Base-by-base conservation (phyloP, 2,888 invertebrate genomes). In the Iselma pallidipennis region DNA sequence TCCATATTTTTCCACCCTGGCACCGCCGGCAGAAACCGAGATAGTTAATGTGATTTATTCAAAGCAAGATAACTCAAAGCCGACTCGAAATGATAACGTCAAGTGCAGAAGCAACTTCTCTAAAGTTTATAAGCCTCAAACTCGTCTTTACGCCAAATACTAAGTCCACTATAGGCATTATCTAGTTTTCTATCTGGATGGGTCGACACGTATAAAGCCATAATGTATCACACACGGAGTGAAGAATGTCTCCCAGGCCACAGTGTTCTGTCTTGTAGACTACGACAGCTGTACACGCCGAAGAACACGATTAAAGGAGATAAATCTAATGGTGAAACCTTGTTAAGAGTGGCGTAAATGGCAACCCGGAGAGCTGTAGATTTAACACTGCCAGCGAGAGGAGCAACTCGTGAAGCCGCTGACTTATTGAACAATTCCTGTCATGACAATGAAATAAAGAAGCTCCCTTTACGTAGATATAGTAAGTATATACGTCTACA, bases 301-400 rank as follows among this genome's bases (percentile, higher is more conserved):
- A 75, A 72, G 79, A 80, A 80, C 81, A 81, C 79, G 81, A 81
- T 80, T 78, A 77, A 77, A 71, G 72, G 71, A 80, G 81, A 81
- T 81, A 81, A 81, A 81, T 81, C 81, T 81, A 81, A 81, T 81
- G 81, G 80, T 76, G 78, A 78, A 80, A 80, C 78, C 76, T 78
- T 81, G 81, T 80, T 80, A 78, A 80, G 74, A 76, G 70, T 73
- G 76, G 76, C 76, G 77, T 76, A 78, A 78, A 78, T 78, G 78
- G 76, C 77, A 76, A 74, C 71, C 71, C 70, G 65, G 71, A 74
- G 72, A 74, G 74, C 72, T 67, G 74, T 72, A 74, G 74, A 76
- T 77, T 76, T 76, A 76, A 73, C 75, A 69, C 74, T 66, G 64
- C 65, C 61, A 59, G 55, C 19, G 59, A 57, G 63, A 65, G 65